A percentile compares a stretch with the other conserved stretches of the same genome.
Conservation (phyloP, 2,113 vertebrate species). For the Grallaria varia region DNA sequence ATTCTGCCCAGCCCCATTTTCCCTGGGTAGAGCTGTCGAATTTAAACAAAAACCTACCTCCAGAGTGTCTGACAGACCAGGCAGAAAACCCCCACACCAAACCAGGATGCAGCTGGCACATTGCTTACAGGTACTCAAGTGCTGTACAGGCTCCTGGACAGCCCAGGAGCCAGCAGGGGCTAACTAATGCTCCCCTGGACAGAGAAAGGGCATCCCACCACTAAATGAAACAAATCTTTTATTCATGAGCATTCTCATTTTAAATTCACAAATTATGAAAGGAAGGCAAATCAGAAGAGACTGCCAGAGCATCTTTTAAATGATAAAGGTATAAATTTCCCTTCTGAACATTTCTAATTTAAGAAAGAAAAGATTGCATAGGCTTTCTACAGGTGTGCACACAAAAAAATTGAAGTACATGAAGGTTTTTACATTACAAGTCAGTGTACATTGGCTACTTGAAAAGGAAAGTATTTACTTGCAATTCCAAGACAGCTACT, state of each 20-base stretch:
- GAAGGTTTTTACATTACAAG: slow-evolving; percentile 48
- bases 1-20: rapidly evolving
- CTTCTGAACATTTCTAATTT: slow-evolving; percentile 34
- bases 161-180: not conserved
- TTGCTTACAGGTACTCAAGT: rapidly evolving
- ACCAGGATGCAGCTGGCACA: not conserved
- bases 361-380: slow-evolving; percentile 66
- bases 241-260: slow-evolving; percentile 43
- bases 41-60: not conserved
- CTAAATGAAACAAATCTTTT: slow-evolving; percentile 57
- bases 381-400: slow-evolving; percentile 59
- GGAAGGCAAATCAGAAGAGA: slow-evolving; percentile 63
- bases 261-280: slow-evolving; percentile 49
- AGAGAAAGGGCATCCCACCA: slow-evolving; percentile 21
- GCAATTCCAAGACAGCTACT: slow-evolving; percentile 27
- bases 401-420: slow-evolving; percentile 2
- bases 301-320: slow-evolving; percentile 61
- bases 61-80: not conserved
- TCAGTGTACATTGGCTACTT: slow-evolving; percentile 40
- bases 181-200: not conserved
- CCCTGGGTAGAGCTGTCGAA: not conserved
- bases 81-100: not conserved
- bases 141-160: rapidly evolving
- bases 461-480: slow-evolving; percentile 20
- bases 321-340: slow-evolving; percentile 48